A percentile compares a stretch with the other conserved stretches of the same genome.
Evolutionary conservation across 2,888 invertebrate genomes (phyloP).

Genomic region (Branchipolynoe longqiensis): DNA sequence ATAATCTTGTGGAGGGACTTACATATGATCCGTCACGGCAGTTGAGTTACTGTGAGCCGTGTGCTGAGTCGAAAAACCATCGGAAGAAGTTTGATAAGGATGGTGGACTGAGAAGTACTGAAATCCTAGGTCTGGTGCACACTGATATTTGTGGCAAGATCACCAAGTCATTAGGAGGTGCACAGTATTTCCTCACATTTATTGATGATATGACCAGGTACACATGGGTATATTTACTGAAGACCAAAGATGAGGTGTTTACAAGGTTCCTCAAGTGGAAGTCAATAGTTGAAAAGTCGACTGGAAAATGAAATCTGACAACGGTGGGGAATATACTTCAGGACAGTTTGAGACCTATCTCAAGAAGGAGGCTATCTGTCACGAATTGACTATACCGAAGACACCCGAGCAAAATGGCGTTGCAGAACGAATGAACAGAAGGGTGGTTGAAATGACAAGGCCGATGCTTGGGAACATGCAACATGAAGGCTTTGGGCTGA

Average conservation of each 20-base stretch:
- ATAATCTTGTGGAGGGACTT: background rate
- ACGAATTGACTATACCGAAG: constrained; percentile 74
- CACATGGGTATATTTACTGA: constrained; percentile 51
- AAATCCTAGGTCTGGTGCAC: constrained; percentile 23
- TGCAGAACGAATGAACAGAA: constrained; percentile 76
- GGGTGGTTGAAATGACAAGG: constrained; percentile 73
- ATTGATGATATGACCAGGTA: constrained; percentile 33
- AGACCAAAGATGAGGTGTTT: constrained; percentile 30
- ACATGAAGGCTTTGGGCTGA: constrained; percentile 76
- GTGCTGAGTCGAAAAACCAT: constrained; percentile 20
- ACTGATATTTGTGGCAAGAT: constrained; percentile 51
- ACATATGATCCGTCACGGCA: background rate
- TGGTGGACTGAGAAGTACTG: background rate
- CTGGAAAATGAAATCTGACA: background rate
- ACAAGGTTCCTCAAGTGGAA: constrained; percentile 11
- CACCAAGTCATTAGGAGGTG: too few species aligned
- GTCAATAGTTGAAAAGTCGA: background rate
- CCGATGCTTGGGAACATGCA: constrained; percentile 57
- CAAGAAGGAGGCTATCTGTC: constrained; percentile 72
- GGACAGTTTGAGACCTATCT: constrained; percentile 68
- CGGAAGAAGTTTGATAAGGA: background rate
- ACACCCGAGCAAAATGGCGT: constrained; percentile 78
- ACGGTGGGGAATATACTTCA: constrained; percentile 52
- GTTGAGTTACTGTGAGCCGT: constrained; percentile 28
- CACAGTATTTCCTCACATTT: constrained; percentile 45